phyloP scores from a whole-genome alignment of 2,888 invertebrate genomes.

The Osmoderma eremita region DNA sequence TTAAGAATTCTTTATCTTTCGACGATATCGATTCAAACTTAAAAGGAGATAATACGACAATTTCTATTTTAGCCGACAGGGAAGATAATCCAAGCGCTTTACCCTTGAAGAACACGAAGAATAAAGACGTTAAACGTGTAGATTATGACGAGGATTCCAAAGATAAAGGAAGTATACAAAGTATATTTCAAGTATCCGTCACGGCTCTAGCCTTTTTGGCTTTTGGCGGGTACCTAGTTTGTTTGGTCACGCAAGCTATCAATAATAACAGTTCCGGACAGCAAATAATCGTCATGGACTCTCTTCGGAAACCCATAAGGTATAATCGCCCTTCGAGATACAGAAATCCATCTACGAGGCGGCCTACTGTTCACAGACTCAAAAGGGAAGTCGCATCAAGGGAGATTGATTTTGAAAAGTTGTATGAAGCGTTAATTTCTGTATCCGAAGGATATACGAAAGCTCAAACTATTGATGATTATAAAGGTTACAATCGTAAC shows the following conservation, averaged over 20 bases:
- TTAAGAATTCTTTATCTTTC: constrained; percentile 65
- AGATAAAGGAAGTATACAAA: constrained; percentile 68
- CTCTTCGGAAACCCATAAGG: constrained; percentile 43
- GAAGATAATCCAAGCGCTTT: constrained; percentile 53
- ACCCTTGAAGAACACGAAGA: constrained; percentile 51
- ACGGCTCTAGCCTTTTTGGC: constrained; percentile 84
- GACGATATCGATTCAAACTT: background rate
- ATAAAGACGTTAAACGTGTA: constrained; percentile 54
- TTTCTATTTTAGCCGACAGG: background rate
- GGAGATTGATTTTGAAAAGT: constrained; percentile 61
- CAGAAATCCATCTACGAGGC: constrained; percentile 47
- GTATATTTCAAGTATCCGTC: constrained; percentile 80
- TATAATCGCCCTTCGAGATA: constrained; percentile 46
- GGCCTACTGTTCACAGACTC: constrained; percentile 39
- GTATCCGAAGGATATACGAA: constrained; percentile 70
- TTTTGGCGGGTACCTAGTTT: constrained; percentile 84
- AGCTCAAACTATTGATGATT: constrained; percentile 62
- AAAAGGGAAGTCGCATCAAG: constrained; percentile 51
- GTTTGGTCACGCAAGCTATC: constrained; percentile 80
- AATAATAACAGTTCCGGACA: constrained; percentile 67
- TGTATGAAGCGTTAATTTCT: constrained; percentile 66
- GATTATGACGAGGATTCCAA: constrained; percentile 54
- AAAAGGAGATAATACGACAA: constrained; percentile 11
- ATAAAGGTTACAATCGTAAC: constrained; percentile 38
- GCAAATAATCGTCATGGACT: constrained; percentile 54